phyloP scores from a whole-genome alignment of 2,888 invertebrate genomes.

The Ennomos fuscantarius region DNA sequence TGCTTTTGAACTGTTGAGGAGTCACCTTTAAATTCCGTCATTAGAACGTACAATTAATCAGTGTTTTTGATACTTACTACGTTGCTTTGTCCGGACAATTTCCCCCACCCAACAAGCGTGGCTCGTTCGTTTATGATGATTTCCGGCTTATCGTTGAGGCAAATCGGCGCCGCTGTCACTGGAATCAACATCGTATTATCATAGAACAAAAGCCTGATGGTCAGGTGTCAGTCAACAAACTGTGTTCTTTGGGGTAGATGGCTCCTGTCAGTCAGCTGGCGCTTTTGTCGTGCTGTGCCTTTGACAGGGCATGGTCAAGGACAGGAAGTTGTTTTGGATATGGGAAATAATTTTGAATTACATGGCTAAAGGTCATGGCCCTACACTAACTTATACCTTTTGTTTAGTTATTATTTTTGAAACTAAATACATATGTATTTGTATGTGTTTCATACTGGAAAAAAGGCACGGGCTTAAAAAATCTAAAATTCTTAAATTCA shows the following conservation, averaged over 20 bases:
- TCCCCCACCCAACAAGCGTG: conserved; percentile 90
- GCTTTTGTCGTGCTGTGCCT: conserved; percentile 11
- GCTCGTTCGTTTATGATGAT: conserved; percentile 86
- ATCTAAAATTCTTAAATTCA: too few relatives aligned
- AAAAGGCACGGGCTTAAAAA: too few relatives aligned
- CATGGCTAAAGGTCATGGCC: background rate
- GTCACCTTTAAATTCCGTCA: too few relatives aligned
- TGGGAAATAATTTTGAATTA: conserved; percentile 1
- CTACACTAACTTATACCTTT: background rate
- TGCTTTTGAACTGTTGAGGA: too few relatives aligned
- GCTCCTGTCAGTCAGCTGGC: conserved; percentile 18
- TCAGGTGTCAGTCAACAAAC: conserved; percentile 33
- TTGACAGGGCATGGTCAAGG: conserved; percentile 37
- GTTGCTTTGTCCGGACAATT: conserved; percentile 84
- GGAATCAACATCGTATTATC: conserved; percentile 51
- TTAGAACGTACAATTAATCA: too few relatives aligned
- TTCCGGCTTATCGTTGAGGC: conserved; percentile 90
- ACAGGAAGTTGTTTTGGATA: conserved; percentile 6
- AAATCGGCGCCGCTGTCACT: conserved; percentile 92
- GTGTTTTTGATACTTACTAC: conserved; percentile 62
- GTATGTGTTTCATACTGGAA: too few relatives aligned
- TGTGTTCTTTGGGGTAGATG: background rate
- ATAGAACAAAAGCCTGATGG: conserved; percentile 6
- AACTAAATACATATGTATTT: too few relatives aligned
- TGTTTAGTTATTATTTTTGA: too few relatives aligned